A percentile compares a stretch with the other conserved stretches of the same genome.
Conservation (phyloP, 2,113 vertebrate species). For the Peromyscus leucopus region DNA sequence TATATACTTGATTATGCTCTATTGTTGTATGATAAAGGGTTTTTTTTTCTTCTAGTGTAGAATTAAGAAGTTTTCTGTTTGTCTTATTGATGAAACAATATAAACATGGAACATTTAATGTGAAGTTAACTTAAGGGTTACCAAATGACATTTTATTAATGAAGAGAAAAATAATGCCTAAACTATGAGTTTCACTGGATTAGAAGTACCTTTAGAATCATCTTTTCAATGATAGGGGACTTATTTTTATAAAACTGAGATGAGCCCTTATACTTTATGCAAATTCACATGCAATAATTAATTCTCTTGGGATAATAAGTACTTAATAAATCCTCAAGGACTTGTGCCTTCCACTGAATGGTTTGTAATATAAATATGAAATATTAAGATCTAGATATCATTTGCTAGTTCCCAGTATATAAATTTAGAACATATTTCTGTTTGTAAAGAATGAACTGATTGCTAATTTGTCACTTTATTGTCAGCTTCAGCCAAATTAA, state of each 20-base stretch:
- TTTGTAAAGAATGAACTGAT: constrained; percentile 55
- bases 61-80: constrained; percentile 39
- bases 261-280: constrained; percentile 25
- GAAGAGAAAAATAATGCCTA: constrained; percentile 44
- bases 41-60: constrained; percentile 30
- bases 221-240: constrained; percentile 46
- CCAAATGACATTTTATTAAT: constrained; percentile 35
- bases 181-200: constrained; percentile 41
- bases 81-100: constrained; percentile 54
- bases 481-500: constrained; percentile 27
- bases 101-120: constrained; percentile 55
- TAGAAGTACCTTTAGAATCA: constrained; percentile 33
- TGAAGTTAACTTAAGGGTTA: constrained; percentile 48
- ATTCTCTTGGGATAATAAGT: constrained; percentile 51
- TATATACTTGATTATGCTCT: constrained; percentile 36
- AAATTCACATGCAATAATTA: constrained; percentile 39
- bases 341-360: constrained; percentile 3
- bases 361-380: constrained; percentile 15
- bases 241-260: constrained; percentile 38
- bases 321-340: constrained; percentile 54
- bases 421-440: constrained; percentile 50
- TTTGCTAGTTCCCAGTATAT: constrained; percentile 47
- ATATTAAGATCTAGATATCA: constrained; percentile 16
- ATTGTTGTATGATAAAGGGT: constrained; percentile 8
- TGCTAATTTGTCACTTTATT: constrained; percentile 48